Evolutionary conservation across 2,797 vertebrate species (phyloP).

Genomic region (Ispidina lecontei): DNA sequence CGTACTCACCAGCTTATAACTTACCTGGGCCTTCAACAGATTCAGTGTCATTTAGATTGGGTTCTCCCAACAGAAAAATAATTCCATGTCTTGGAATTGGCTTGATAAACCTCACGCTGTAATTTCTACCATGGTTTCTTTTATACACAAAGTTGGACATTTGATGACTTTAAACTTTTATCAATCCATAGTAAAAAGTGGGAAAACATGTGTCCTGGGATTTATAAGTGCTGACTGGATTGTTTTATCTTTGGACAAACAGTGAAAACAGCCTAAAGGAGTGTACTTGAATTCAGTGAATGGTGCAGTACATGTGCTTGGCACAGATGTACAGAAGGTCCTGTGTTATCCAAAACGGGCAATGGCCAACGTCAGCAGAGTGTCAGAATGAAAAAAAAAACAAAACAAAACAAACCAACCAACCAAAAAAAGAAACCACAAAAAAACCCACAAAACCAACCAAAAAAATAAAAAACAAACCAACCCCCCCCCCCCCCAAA

Average conservation of each 20-base stretch:
- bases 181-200: neutral
- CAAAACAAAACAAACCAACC: too few relatives aligned
- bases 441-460: neutral
- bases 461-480: too few relatives aligned
- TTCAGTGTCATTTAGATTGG: neutral
- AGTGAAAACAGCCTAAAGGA: neutral
- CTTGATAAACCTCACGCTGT: neutral
- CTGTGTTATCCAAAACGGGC: neutral
- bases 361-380: neutral
- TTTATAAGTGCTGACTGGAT: neutral
- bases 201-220: neutral
- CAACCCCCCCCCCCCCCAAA: too few relatives aligned
- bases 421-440: too few relatives aligned
- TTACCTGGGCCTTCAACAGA: neutral
- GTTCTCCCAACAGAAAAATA: neutral
- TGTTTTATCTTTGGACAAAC: neutral
- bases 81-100: neutral
- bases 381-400: neutral
- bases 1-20: neutral
- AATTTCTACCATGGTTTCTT: neutral
- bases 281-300: neutral
- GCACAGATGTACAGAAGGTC: neutral
- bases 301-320: neutral
- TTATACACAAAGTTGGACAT: neutral
- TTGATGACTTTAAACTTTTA: neutral